Base-by-base conservation (phyloP, 2,888 invertebrate species). In the Nasonovia ribisnigri region DNA sequence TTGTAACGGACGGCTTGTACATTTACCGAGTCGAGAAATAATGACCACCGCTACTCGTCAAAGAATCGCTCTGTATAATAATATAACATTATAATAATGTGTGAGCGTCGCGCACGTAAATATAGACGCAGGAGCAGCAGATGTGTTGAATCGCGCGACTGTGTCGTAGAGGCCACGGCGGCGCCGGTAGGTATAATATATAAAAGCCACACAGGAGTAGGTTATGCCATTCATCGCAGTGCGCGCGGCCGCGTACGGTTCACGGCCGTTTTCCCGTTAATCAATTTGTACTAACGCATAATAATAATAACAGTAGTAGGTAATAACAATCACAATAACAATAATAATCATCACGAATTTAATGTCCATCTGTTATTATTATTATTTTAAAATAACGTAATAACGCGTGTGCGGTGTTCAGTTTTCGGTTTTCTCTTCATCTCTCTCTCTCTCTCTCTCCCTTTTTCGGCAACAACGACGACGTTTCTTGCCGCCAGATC, bases 111-210 rank as follows among this genome's bases (percentile, higher is more conserved):
- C 77, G 77, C 77, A 77, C 36, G 77, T 77, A 77, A 77, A 77
- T 77, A 77, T 77, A 77, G 77, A 77, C 77, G 36, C 16, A 77
- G 77, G 36, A 86, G 84, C 26, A 11, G 77, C 77, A 77, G 77
- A 36, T 77, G 77, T 36, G 67, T 67, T 67, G 16, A 67, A 77
- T 36, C 36, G 77, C 20, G 77, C 77, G 77, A 77, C 36, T 36
- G 77, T 36, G 77, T 67, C n/a, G 84, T 84, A 84, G 42, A 84
- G 42, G 84, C 77, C 77, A 77, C 36, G 77, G 77, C 77, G 77
- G 36, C 77, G 36, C 77, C 77, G 77, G 36, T 77, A 77, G 67
- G 77, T 77, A 36, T 6, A 77, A 36, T 6, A 77, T 36, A 77
- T 77, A 29, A 13, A 67, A 29, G 67, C 16, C 77, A 20, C n/a